Evolutionary conservation across 2,113 vertebrate genomes (phyloP).

Genomic region (Cebus imitator): DNA sequence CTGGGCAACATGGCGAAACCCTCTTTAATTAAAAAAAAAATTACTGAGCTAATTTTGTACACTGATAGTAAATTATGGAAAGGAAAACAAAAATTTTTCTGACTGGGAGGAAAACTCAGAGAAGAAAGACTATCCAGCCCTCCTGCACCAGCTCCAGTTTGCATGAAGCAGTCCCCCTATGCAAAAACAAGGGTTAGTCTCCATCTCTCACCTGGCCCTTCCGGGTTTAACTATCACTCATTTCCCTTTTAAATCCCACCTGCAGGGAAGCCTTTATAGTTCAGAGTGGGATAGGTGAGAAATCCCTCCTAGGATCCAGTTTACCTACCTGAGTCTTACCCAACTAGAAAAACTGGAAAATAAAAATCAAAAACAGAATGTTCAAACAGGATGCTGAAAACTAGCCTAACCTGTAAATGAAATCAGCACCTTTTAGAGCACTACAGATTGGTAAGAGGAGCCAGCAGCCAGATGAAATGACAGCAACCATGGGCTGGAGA

Average conservation of each 20-base stretch:
- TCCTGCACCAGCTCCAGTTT: background rate
- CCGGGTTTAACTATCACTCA: background rate
- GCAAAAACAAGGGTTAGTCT: background rate
- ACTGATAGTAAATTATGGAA: background rate
- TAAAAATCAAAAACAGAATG: constrained; percentile 63
- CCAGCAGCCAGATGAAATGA: background rate
- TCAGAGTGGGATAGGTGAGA: background rate
- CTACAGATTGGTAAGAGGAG: background rate
- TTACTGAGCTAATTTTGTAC: background rate
- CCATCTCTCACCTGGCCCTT: background rate
- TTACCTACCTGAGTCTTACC: constrained; percentile 47
- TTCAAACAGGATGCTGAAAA: constrained; percentile 53
- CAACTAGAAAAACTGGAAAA: constrained; percentile 73
- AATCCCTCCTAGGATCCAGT: constrained; percentile 41
- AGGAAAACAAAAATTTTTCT: constrained; percentile 8
- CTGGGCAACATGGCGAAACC: too few species aligned
- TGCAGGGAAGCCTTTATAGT: constrained; percentile 46
- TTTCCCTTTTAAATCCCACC: constrained; percentile 52
- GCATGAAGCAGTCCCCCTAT: background rate
- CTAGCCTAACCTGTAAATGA: constrained; percentile 50
- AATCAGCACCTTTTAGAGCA: background rate
- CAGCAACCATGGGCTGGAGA: background rate
- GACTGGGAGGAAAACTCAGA: background rate
- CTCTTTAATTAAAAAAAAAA: too few species aligned
- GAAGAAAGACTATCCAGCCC: background rate